A percentile compares a stretch with the other conserved stretches of the same genome.
Conservation (phyloP, 2,888 invertebrate species). For the Xylota segnis region DNA sequence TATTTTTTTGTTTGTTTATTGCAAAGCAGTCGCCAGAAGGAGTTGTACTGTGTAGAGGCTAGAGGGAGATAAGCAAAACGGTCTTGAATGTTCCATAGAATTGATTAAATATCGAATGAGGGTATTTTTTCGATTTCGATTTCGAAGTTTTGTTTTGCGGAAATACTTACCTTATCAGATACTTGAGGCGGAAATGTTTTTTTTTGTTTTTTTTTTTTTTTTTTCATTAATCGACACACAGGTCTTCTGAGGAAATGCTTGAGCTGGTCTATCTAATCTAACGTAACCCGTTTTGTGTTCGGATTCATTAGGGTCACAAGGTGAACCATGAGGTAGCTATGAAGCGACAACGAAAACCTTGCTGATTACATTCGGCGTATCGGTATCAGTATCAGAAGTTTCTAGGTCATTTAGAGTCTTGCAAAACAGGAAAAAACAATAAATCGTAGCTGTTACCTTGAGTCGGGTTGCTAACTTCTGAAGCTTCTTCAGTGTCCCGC, state of each 20-base stretch:
- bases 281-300: slow-evolving; percentile 53
- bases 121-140: slow-evolving; percentile 45
- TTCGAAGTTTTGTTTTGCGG: slow-evolving; percentile 50
- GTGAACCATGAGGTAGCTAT: slow-evolving; percentile 27
- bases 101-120: slow-evolving; percentile 48
- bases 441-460: slow-evolving; percentile 49
- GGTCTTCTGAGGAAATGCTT: slow-evolving; percentile 48
- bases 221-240: slow-evolving; percentile 32
- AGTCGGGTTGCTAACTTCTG: slow-evolving; percentile 39
- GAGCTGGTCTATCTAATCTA: slow-evolving; percentile 41
- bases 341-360: slow-evolving; percentile 42
- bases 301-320: slow-evolving; percentile 67
- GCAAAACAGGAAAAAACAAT: slow-evolving; percentile 72
- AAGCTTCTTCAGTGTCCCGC: slow-evolving; percentile 15
- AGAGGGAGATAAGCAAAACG: slow-evolving; percentile 13
- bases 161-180: slow-evolving; percentile 70
- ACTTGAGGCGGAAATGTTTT: slow-evolving; percentile 57
- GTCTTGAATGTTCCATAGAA: slow-evolving; percentile 58
- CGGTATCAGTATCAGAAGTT: slow-evolving; percentile 63
- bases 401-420: slow-evolving; percentile 71
- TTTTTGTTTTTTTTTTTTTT: slow-evolving; percentile 12
- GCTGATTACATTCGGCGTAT: slow-evolving; percentile 66
- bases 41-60: slow-evolving; percentile 20
- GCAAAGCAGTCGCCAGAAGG: slow-evolving; percentile 30
- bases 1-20: slow-evolving; percentile 18